Conservation (phyloP, 2,113 vertebrate species). For the Triplophysa tibetana region DNA sequence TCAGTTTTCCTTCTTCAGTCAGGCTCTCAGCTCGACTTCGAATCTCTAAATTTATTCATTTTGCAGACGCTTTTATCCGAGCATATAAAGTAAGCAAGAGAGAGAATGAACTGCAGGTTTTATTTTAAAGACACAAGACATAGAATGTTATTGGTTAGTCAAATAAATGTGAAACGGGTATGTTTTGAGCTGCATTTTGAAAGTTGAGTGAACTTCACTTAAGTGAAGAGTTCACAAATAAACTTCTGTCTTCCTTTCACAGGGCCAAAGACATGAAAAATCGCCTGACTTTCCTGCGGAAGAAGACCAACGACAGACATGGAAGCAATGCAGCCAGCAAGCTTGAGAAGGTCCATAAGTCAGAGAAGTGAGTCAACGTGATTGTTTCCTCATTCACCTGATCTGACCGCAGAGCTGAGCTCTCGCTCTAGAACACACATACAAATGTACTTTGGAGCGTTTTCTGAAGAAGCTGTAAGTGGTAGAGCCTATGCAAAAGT, state of each 20-base stretch:
- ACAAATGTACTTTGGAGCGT: not conserved
- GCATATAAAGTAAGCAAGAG: too few relatives aligned
- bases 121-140: too few relatives aligned
- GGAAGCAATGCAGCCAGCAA: slow-evolving; percentile 74
- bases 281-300: slow-evolving; percentile 81
- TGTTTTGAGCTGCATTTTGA: too few relatives aligned
- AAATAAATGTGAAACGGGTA: too few relatives aligned
- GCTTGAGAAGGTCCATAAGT: slow-evolving; percentile 83
- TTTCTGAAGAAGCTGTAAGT: not conserved
- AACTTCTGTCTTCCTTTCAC: slow-evolving; percentile 14
- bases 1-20: too few relatives aligned
- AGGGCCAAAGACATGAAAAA: slow-evolving; percentile 87
- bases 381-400: slow-evolving; percentile 24
- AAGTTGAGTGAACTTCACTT: not conserved
- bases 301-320: slow-evolving; percentile 73
- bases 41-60: too few relatives aligned
- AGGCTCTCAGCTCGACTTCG: too few relatives aligned
- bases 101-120: not conserved
- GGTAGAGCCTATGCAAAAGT: not conserved
- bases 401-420: slow-evolving; percentile 1
- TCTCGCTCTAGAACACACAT: not conserved
- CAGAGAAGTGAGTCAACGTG: slow-evolving; percentile 74
- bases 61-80: too few relatives aligned
- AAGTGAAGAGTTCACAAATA: not conserved
- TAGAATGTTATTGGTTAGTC: too few relatives aligned